A percentile compares a stretch with the other conserved stretches of the same genome.
phyloP scores from a whole-genome alignment of 2,797 vertebrate genomes.

The Falco novaeseelandiae region DNA sequence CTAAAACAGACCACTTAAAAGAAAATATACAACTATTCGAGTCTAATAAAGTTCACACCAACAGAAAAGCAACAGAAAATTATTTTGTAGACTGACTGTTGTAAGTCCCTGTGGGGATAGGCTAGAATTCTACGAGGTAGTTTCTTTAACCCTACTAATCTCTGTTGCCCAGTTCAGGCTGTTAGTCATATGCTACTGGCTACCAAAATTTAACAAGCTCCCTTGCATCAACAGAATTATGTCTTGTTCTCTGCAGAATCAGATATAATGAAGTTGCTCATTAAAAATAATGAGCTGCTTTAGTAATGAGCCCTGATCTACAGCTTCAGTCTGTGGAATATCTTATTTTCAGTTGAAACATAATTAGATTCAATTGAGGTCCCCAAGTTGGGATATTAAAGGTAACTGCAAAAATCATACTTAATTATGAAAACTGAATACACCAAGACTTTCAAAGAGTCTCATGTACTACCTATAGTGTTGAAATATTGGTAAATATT shows the following conservation, averaged over 20 bases:
- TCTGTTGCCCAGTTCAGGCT: slow-evolving; percentile 1
- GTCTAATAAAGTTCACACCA: not conserved
- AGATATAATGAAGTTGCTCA: slow-evolving; percentile 75
- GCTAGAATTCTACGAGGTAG: not conserved
- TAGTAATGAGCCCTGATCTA: slow-evolving; percentile 75
- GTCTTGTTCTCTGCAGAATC: slow-evolving; percentile 57
- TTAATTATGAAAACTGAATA: slow-evolving; percentile 63
- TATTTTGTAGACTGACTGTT: not conserved
- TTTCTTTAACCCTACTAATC: slow-evolving; percentile 33
- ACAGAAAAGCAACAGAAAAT: not conserved
- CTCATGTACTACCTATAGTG: not conserved
- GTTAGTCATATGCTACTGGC: slow-evolving; percentile 32
- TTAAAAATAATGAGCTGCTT: slow-evolving; percentile 81
- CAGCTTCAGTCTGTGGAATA: slow-evolving; percentile 62
- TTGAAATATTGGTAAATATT: slow-evolving; percentile 6
- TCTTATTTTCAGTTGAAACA: slow-evolving; percentile 69
- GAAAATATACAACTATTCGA: not conserved
- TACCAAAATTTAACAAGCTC: slow-evolving; percentile 67
- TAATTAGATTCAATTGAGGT: slow-evolving; percentile 70
- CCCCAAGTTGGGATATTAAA: slow-evolving; percentile 61
- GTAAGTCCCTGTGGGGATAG: not conserved
- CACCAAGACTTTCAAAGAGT: slow-evolving; percentile 12
- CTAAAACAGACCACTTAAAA: not conserved
- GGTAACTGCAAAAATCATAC: slow-evolving; percentile 49
- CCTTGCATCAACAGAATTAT: slow-evolving; percentile 52